A percentile compares a stretch with the other conserved stretches of the same genome.
Evolutionary conservation across 2,797 vertebrate genomes (phyloP).

Genomic region (Dryobates pubescens): DNA sequence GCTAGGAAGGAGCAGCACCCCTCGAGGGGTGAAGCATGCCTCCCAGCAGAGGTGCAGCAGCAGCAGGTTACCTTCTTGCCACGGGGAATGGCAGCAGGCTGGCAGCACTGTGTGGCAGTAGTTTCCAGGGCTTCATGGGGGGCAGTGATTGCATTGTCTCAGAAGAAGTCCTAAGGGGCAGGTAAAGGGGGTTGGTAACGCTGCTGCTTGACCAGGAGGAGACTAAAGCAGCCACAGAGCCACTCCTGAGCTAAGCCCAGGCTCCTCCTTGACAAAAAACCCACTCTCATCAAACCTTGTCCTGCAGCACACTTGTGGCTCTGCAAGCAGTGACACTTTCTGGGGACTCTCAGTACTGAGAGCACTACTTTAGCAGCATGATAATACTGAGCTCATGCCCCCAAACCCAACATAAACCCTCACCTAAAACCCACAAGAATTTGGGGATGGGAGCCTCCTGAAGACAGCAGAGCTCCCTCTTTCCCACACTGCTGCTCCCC

Average conservation of each 20-base stretch:
- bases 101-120: neutral
- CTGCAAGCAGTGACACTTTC: neutral
- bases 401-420: neutral
- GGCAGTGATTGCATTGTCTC: constrained; percentile 33
- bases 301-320: neutral
- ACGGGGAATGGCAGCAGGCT: constrained; percentile 8
- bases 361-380: neutral
- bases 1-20: neutral
- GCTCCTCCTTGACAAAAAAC: neutral
- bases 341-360: rapidly evolving
- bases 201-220: neutral
- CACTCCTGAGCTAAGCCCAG: neutral
- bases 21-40: neutral
- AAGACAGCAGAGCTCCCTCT: neutral
- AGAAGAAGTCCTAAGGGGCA: constrained; percentile 23
- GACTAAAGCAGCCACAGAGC: neutral
- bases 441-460: neutral
- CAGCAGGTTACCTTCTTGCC: constrained; percentile 31
- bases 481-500: neutral
- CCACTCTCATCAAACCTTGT: neutral
- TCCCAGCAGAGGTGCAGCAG: constrained; percentile 3
- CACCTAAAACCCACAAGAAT: neutral
- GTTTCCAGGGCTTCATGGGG: constrained; percentile 1
- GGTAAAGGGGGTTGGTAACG: constrained; percentile 28
- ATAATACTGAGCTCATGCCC: neutral